Conservation (phyloP, 2,888 invertebrate genomes). For the Machimus atricapillus region DNA sequence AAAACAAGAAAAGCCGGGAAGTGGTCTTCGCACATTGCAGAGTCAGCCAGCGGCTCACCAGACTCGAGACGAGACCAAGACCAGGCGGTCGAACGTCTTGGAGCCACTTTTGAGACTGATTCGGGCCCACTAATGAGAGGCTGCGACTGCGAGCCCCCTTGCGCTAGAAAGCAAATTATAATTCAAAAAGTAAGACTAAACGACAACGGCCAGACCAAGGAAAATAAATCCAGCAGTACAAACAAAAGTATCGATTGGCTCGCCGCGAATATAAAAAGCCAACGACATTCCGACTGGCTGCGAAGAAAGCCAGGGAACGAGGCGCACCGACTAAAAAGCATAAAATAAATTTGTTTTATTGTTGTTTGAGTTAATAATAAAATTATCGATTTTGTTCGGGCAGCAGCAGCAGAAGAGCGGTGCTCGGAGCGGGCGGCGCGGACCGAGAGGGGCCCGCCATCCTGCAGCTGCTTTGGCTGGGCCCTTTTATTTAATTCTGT, state of each 20-base stretch:
- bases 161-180: not conserved
- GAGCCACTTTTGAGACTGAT: not conserved
- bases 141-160: not conserved
- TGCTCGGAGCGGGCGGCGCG: not conserved
- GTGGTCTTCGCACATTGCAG: not conserved
- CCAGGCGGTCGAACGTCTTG: not conserved
- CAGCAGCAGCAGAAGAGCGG: not conserved
- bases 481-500: constrained; percentile 32
- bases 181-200: not conserved
- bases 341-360: constrained; percentile 40
- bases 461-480: constrained; percentile 24
- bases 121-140: not conserved
- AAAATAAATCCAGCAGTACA: constrained; percentile 27
- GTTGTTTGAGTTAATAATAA: constrained; percentile 42
- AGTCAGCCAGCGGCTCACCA: not conserved
- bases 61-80: not conserved
- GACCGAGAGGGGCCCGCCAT: constrained; percentile 1
- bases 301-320: constrained; percentile 25
- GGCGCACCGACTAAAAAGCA: constrained; percentile 25
- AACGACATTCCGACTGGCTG: constrained; percentile 4
- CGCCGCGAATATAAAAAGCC: constrained; percentile 17
- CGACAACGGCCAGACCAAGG: not conserved
- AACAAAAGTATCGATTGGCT: constrained; percentile 38
- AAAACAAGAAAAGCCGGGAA: not conserved
- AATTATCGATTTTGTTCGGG: constrained; percentile 39